These are phyloP conservation scores for Macrophya annulata DNA, from an alignment of 2,888 invertebrate species.

Conservation along the genomic window DNA sequence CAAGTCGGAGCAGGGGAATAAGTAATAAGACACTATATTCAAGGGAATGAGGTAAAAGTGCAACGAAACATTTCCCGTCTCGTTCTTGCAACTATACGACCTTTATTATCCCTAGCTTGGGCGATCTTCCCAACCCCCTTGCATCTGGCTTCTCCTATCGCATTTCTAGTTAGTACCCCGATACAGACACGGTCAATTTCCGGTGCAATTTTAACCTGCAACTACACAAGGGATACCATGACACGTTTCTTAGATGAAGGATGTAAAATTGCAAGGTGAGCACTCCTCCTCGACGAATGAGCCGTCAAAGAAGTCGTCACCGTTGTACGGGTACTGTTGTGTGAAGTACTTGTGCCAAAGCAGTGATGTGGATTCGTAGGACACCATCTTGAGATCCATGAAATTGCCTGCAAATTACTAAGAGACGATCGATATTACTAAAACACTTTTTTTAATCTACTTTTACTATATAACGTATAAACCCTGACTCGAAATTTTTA, in stretches of 20 bases:
- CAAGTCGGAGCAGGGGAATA: not conserved
- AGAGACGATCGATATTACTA: slow-evolving; percentile 7
- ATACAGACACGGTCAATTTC: slow-evolving; percentile 40
- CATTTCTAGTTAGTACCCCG: slow-evolving; percentile 10
- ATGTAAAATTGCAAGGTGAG: slow-evolving; percentile 71
- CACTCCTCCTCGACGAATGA: slow-evolving; percentile 74
- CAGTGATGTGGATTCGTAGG: slow-evolving; percentile 74
- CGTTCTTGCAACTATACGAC: not conserved
- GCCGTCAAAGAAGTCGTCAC: slow-evolving; percentile 77
- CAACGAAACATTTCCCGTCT: slow-evolving; percentile 24
- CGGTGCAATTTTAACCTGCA: not conserved
- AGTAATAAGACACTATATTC: slow-evolving; percentile 46
- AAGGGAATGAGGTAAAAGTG: slow-evolving; percentile 38
- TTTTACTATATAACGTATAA: not conserved
- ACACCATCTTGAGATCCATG: slow-evolving; percentile 76
- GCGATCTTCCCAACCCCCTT: not conserved
- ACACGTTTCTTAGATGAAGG: slow-evolving; percentile 74
- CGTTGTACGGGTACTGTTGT: slow-evolving; percentile 74
- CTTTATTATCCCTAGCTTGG: not conserved
- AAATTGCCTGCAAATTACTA: slow-evolving; percentile 76
- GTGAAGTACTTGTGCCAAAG: slow-evolving; percentile 71
- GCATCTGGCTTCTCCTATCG: not conserved
- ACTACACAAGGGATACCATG: slow-evolving; percentile 76
- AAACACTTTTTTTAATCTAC: not conserved
- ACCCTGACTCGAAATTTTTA: not conserved